phyloP scores from a whole-genome alignment of 2,113 vertebrate genomes.

The Xyliphius kryptos region DNA sequence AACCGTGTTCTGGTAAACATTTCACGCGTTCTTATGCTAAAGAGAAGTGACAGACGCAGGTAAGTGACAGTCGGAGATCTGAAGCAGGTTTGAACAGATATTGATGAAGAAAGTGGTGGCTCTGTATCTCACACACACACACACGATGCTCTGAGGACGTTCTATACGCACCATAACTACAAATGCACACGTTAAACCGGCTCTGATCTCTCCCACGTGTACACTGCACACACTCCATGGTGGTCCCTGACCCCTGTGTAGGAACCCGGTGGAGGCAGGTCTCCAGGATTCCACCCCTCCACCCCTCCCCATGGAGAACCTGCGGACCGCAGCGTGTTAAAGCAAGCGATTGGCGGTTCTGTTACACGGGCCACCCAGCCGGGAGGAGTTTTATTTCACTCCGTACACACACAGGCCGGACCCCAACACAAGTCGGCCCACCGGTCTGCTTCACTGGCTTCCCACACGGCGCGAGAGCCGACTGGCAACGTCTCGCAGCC shows the following conservation, averaged over 20 bases:
- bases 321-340: slow-evolving; percentile 39
- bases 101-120: slow-evolving; percentile 44
- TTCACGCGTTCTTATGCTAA: slow-evolving; percentile 68
- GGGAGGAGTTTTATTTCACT: slow-evolving; percentile 1
- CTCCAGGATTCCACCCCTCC: background rate
- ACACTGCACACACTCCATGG: slow-evolving; percentile 44
- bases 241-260: slow-evolving; percentile 54
- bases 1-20: slow-evolving; percentile 68
- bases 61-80: slow-evolving; percentile 61
- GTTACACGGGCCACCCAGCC: slow-evolving; percentile 52
- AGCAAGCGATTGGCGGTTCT: slow-evolving; percentile 62
- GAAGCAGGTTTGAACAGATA: slow-evolving; percentile 51
- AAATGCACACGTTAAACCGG: background rate
- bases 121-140: slow-evolving; percentile 28
- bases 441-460: background rate
- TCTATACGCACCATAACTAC: slow-evolving; percentile 29
- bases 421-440: background rate
- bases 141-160: slow-evolving; percentile 30
- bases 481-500: background rate
- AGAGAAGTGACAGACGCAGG: slow-evolving; percentile 63
- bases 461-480: too few species aligned
- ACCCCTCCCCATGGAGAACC: slow-evolving; percentile 19
- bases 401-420: background rate
- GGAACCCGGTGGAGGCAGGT: slow-evolving; percentile 45
- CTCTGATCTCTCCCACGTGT: background rate